A percentile compares a stretch with the other conserved stretches of the same genome.
These are phyloP conservation scores for Antidorcas marsupialis DNA, from an alignment of 2,113 vertebrate genomes.

Conservation along the genomic window DNA sequence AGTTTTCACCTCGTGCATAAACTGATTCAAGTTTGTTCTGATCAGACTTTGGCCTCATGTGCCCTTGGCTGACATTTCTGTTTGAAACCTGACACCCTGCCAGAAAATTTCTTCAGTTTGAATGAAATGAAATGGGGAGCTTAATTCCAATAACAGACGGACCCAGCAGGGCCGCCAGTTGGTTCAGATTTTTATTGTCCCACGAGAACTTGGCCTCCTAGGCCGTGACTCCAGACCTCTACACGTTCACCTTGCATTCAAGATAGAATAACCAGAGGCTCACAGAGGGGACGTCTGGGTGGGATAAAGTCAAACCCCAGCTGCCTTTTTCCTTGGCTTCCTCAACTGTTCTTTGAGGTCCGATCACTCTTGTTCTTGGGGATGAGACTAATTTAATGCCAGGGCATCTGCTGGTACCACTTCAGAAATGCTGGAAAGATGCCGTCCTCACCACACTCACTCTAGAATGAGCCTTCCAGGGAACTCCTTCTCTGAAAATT, in stretches of 20 bases:
- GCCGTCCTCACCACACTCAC: neutral
- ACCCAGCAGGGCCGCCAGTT: neutral
- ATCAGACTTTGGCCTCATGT: neutral
- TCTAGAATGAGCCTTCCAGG: neutral
- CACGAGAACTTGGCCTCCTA: neutral
- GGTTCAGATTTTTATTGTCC: neutral
- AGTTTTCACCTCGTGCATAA: neutral
- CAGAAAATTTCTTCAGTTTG: conserved; percentile 19
- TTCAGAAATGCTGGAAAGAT: neutral
- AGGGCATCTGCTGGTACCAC: neutral
- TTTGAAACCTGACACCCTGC: conserved; percentile 24
- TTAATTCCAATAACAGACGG: conserved; percentile 3
- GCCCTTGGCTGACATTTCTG: conserved; percentile 34
- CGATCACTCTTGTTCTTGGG: neutral
- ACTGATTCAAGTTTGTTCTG: neutral
- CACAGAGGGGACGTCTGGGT: neutral
- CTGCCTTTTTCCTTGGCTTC: neutral
- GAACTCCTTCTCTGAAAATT: neutral
- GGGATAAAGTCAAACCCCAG: neutral
- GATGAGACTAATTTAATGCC: neutral
- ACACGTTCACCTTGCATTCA: neutral
- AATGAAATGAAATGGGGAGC: conserved; percentile 2
- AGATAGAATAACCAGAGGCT: neutral
- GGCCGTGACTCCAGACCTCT: neutral
- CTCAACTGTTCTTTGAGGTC: neutral